These are phyloP conservation scores for Neocrepidodera transversa DNA, from an alignment of 2,888 invertebrate species.

Conservation along the genomic window DNA sequence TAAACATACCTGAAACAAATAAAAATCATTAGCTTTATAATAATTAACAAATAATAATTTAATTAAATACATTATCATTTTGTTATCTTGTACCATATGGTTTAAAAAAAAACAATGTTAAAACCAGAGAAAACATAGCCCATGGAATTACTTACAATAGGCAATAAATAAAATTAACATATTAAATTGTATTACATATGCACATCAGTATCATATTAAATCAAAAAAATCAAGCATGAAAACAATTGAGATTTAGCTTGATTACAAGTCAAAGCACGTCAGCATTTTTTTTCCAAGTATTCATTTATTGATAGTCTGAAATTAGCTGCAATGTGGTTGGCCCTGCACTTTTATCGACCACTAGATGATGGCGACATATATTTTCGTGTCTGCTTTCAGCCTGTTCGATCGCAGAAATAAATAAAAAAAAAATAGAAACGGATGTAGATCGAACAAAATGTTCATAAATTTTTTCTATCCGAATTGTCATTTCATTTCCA, in stretches of 20 bases:
- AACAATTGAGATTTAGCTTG: constrained; percentile 6
- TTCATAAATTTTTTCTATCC: constrained; percentile 20
- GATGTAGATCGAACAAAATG: constrained; percentile 12
- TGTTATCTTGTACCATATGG: too few relatives aligned
- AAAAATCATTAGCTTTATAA: too few relatives aligned
- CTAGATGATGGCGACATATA: constrained; percentile 4
- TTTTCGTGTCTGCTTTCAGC: constrained; percentile 4
- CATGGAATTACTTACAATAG: background rate
- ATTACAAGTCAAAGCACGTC: constrained; percentile 1
- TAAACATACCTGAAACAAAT: too few relatives aligned
- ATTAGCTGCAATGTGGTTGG: constrained; percentile 8
- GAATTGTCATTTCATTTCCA: constrained; percentile 11
- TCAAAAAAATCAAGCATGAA: constrained; percentile 1
- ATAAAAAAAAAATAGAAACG: background rate
- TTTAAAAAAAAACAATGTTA: too few relatives aligned
- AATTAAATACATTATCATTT: too few relatives aligned
- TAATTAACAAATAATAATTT: too few relatives aligned
- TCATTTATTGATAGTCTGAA: background rate
- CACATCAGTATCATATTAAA: background rate
- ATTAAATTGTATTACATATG: constrained; percentile 12
- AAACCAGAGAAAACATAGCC: too few relatives aligned
- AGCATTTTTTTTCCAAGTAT: background rate
- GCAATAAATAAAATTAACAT: constrained; percentile 8
- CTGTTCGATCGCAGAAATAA: constrained; percentile 2
- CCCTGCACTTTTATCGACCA: constrained; percentile 10